These are phyloP conservation scores for Sciurus carolinensis DNA, from an alignment of 2,797 vertebrate genomes.

Conservation along the genomic window DNA sequence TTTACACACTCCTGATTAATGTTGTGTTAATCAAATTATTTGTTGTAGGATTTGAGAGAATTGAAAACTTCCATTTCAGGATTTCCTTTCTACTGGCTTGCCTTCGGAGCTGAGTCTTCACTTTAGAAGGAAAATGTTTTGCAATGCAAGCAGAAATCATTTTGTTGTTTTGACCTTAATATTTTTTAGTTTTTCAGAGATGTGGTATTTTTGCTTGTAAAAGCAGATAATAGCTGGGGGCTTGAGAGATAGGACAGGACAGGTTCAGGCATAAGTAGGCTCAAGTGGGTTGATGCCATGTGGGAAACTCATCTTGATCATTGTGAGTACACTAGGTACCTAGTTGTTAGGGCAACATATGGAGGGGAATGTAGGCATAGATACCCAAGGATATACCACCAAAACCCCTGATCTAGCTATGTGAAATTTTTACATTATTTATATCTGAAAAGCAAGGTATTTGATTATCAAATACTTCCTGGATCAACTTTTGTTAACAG, in stretches of 20 bases:
- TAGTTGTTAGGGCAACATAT: neutral
- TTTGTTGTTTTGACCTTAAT: slow-evolving; percentile 77
- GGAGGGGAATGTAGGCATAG: neutral
- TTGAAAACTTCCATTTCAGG: neutral
- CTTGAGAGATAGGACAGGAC: slow-evolving; percentile 76
- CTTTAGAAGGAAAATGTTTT: slow-evolving; percentile 66
- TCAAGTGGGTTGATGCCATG: slow-evolving; percentile 74
- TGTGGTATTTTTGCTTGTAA: slow-evolving; percentile 65
- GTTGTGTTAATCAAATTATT: slow-evolving; percentile 7
- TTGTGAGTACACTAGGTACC: slow-evolving; percentile 37
- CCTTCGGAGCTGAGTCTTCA: slow-evolving; percentile 56
- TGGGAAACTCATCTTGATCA: slow-evolving; percentile 73
- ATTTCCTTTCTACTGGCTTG: slow-evolving; percentile 13
- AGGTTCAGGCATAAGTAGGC: slow-evolving; percentile 63
- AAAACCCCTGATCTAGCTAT: neutral
- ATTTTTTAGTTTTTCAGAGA: slow-evolving; percentile 70
- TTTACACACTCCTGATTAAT: neutral
- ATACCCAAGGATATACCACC: neutral
- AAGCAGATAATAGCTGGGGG: slow-evolving; percentile 82
- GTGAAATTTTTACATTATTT: neutral
- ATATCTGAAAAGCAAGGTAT: neutral
- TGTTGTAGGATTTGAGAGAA: neutral
- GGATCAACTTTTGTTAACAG: neutral
- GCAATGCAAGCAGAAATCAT: slow-evolving; percentile 66
- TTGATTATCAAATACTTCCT: neutral